Percentiles rank a stretch among this genome's conserved stretches.
These are phyloP conservation scores for Echinometra lucunter DNA, from an alignment of 53 echinoderm and acorn worm species.

Conservation along the genomic window DNA sequence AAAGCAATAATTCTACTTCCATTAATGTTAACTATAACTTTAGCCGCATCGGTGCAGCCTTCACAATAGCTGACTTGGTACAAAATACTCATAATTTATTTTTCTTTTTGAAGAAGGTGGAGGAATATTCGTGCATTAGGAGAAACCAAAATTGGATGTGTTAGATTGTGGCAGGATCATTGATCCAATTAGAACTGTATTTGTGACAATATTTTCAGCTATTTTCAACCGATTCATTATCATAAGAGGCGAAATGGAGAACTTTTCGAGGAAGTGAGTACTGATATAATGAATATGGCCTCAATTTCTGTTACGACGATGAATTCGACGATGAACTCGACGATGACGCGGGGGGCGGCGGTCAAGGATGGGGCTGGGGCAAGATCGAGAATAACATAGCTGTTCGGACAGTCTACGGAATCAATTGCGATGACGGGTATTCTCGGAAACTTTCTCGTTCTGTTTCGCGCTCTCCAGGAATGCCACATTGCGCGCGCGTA, in stretches of 20 bases:
- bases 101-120: not conserved
- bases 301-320: not conserved
- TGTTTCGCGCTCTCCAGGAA: slow-evolving; percentile 78
- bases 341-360: not conserved
- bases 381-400: slow-evolving; percentile 78
- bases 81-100: not conserved
- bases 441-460: slow-evolving; percentile 80
- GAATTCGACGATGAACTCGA: slow-evolving; percentile 19
- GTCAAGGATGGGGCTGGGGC: slow-evolving; percentile 81
- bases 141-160: too few relatives aligned
- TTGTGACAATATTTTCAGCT: not conserved
- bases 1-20: too few relatives aligned
- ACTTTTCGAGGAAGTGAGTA: not conserved
- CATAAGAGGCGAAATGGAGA: not conserved
- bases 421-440: slow-evolving; percentile 85
- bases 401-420: slow-evolving; percentile 79
- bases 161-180: too few relatives aligned
- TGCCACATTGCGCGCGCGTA: slow-evolving; percentile 78
- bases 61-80: not conserved
- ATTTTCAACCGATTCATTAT: too few relatives aligned
- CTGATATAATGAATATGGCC: not conserved
- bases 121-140: not conserved
- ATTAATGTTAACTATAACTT: too few relatives aligned
- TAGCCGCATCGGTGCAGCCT: not conserved
- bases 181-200: too few relatives aligned